Evolutionary conservation across 2,888 invertebrate species (phyloP).

Genomic region (Machimus rusticus): DNA sequence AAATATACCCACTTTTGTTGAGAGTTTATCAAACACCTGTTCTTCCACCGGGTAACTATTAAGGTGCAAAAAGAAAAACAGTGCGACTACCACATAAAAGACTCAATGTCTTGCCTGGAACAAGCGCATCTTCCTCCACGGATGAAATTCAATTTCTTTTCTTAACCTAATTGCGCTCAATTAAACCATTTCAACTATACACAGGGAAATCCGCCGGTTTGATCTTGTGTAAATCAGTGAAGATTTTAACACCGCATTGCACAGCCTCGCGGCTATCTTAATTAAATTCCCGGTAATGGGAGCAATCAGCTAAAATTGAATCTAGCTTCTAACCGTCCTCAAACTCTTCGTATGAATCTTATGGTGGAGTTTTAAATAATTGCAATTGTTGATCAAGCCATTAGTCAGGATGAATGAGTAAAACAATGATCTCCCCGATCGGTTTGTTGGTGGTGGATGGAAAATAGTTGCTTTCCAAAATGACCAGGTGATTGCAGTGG

Average conservation of each 20-base stretch:
- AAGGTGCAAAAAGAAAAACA: neutral
- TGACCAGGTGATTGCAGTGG: conserved; percentile 13
- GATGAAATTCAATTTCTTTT: conserved; percentile 10
- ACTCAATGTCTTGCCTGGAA: neutral
- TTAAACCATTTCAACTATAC: neutral
- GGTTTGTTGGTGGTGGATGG: neutral
- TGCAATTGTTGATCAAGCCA: neutral
- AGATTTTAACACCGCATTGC: neutral
- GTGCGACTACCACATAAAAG: neutral
- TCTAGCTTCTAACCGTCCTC: neutral
- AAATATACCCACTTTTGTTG: neutral
- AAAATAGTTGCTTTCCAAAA: conserved; percentile 1
- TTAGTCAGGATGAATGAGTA: neutral
- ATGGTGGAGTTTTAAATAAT: neutral
- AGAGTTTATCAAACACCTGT: neutral
- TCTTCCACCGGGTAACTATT: neutral
- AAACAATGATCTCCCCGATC: neutral
- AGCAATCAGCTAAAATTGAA: neutral
- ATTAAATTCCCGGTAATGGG: neutral
- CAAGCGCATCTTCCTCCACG: neutral
- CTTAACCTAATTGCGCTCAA: conserved; percentile 21
- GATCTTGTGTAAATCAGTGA: neutral
- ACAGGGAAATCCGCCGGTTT: neutral
- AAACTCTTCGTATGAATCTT: too few species aligned
- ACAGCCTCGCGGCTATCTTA: neutral